Conservation (phyloP, 2,888 invertebrate species). For the Crepidodera aurea region DNA sequence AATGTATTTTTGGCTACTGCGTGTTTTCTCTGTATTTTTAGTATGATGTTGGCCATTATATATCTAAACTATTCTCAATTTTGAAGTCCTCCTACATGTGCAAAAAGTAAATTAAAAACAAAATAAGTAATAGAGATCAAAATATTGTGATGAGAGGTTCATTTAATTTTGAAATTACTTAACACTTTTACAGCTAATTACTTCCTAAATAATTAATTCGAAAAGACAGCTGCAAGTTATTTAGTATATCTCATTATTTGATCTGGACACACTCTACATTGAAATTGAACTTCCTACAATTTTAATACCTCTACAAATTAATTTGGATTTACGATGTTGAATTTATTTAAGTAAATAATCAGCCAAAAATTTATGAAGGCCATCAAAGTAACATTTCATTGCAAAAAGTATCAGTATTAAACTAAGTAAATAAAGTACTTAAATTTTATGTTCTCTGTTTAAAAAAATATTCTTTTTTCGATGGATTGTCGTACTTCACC, state of each 20-base stretch:
- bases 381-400: not conserved
- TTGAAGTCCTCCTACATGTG: slow-evolving; percentile 45
- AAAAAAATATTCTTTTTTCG: too few relatives aligned
- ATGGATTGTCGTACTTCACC: too few relatives aligned
- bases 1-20: slow-evolving; percentile 41
- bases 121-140: slow-evolving; percentile 4
- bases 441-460: too few relatives aligned
- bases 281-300: not conserved
- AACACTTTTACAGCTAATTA: not conserved
- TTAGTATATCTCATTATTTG: not conserved
- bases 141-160: not conserved
- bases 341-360: slow-evolving; percentile 3
- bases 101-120: slow-evolving; percentile 7
- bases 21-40: slow-evolving; percentile 42
- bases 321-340: slow-evolving; percentile 7
- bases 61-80: slow-evolving; percentile 46
- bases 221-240: slow-evolving; percentile 2
- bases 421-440: too few relatives aligned
- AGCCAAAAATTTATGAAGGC: not conserved
- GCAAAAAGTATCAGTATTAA: not conserved
- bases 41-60: slow-evolving; percentile 42
- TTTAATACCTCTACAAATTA: not conserved
- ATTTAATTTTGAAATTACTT: slow-evolving; percentile 3
- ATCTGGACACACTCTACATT: not conserved
- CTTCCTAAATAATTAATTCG: not conserved